Evolutionary conservation across 2,113 vertebrate genomes (phyloP), one percentile per base, ranked within the genome.

Genomic region (Leptobrachium leishanense): DNA sequence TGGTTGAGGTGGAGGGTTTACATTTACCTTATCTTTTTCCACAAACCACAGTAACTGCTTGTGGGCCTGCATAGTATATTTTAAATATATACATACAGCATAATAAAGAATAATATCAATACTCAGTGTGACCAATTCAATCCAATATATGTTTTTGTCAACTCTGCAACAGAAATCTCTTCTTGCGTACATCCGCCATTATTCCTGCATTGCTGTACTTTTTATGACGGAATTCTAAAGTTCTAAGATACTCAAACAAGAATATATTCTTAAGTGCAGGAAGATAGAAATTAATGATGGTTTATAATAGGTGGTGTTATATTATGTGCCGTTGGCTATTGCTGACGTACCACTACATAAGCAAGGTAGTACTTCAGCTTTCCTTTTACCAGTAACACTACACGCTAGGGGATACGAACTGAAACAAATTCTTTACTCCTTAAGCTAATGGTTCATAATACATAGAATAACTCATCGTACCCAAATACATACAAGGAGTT

Each of bases 401-500:
- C 64, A 74, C n/a, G 31, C 72, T 55, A 80, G 15, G 55, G 71
- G 64, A 55, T 43, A 64, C 15, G 12, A 43, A 59, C 68, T 40
- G 6, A n/a, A 55, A 43, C 50, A 43, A 43, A 41, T 80, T 80
- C 77, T 57, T 63, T 62, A 73, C 69, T 65, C 65, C 65, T 55
- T 10, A 57, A 55, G 77, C 71, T 80, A 80, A 80, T 80, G 77
- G 77, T 80, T 57, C 53, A 59, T 80, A 74, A 80, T 74, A 80
- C 20, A 31, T 31, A 31, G 20, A 31, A 31, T 31, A 31, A 31
- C 20, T 31, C 20, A 31, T 31, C 20, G 20, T 31, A 31, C 20
- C 20, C 20, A 31, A 31, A 31, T 31, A 31, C 20, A 31, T 31
- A 31, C 20, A 31, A 31, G 20, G 20, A 31, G 20, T 31, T 31